phyloP scores from a whole-genome alignment of 2,797 vertebrate genomes.

The Ficedula albicollis region DNA sequence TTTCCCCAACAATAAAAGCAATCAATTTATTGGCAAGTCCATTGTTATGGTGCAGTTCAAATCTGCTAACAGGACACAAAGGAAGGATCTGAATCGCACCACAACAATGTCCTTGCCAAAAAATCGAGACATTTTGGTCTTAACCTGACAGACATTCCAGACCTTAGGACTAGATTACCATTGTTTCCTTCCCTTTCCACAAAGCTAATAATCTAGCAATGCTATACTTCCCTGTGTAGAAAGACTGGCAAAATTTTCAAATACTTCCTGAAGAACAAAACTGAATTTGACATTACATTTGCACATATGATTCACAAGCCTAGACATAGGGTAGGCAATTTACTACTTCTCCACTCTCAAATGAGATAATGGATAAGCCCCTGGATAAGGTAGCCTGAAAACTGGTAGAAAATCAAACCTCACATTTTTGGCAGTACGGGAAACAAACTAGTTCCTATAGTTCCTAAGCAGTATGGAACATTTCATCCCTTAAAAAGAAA shows the following conservation, averaged over 20 bases:
- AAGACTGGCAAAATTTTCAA: background rate
- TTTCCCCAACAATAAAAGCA: constrained; percentile 64
- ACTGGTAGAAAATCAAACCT: background rate
- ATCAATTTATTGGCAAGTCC: constrained; percentile 37
- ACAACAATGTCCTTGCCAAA: background rate
- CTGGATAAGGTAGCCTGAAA: background rate
- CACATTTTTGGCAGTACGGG: background rate
- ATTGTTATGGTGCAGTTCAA: background rate
- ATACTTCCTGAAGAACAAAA: background rate
- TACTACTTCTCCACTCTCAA: background rate
- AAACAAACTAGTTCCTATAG: background rate
- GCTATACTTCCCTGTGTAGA: background rate
- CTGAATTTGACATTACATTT: background rate
- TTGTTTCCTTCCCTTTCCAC: background rate
- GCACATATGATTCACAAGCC: background rate
- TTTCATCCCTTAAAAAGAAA: background rate
- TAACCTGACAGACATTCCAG: background rate
- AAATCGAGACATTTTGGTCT: constrained; percentile 53
- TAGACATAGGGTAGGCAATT: background rate
- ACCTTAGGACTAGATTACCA: background rate
- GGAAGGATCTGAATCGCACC: background rate
- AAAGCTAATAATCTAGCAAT: constrained; percentile 6
- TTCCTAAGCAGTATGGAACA: background rate
- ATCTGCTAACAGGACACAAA: background rate
- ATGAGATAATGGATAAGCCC: background rate